Percentiles rank a stretch among this genome's conserved stretches.
Evolutionary conservation across 2,888 invertebrate genomes (phyloP).

Genomic region (Pseudococcus longispinus): DNA sequence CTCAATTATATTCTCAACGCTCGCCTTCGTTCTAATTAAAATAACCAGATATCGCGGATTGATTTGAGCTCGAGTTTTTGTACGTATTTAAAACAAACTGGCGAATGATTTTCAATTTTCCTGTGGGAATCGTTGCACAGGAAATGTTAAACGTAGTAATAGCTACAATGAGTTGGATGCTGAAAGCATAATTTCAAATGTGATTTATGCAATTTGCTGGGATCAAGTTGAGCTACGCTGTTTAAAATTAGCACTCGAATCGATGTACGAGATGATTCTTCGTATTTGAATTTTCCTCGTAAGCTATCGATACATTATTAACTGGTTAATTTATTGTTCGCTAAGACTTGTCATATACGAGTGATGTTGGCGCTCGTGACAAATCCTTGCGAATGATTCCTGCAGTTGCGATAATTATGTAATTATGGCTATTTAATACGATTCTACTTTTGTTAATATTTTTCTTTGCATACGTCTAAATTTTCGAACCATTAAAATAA

Average conservation of each 20-base stretch:
- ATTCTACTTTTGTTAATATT: not conserved
- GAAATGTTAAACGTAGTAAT: not conserved
- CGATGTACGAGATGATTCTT: not conserved
- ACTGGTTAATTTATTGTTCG: not conserved
- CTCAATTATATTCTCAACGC: not conserved
- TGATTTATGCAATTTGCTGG: constrained; percentile 24
- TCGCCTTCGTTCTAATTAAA: not conserved
- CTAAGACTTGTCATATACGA: not conserved
- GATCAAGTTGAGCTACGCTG: not conserved
- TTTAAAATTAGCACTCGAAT: not conserved
- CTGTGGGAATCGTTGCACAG: constrained; percentile 24
- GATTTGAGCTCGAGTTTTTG: not conserved
- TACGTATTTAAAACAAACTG: not conserved
- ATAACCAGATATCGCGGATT: too few relatives aligned
- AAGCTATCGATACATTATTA: not conserved
- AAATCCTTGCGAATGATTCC: not conserved
- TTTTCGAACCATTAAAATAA: constrained; percentile 32
- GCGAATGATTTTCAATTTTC: constrained; percentile 4
- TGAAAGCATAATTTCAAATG: constrained; percentile 22
- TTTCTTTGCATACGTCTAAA: not conserved
- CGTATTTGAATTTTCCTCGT: not conserved
- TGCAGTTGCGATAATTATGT: not conserved
- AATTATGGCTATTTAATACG: not conserved
- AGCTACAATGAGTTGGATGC: not conserved
- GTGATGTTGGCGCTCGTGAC: not conserved